These are phyloP conservation scores for Marronus borbonicus DNA, from an alignment of 2,888 invertebrate species.

Conservation along the genomic window DNA sequence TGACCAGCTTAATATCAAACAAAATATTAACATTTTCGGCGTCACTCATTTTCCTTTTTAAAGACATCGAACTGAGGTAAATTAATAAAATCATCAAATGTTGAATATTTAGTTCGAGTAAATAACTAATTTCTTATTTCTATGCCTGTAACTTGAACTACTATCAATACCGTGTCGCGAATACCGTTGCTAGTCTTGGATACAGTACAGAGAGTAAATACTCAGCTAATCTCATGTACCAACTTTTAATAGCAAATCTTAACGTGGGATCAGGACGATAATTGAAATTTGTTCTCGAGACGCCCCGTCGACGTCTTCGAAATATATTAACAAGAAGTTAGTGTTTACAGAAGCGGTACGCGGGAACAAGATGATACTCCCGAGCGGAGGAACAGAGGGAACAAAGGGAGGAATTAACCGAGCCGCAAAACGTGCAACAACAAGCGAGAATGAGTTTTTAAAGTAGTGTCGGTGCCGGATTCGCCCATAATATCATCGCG, in stretches of 20 bases:
- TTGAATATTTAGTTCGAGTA: neutral
- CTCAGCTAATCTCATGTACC: constrained; percentile 61
- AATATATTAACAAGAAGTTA: constrained; percentile 59
- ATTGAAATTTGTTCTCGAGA: constrained; percentile 64
- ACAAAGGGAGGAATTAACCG: neutral
- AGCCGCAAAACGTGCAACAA: constrained; percentile 42
- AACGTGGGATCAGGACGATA: constrained; percentile 65
- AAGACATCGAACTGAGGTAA: no score
- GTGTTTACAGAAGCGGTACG: constrained; percentile 53
- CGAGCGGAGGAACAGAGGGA: neutral
- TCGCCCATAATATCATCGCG: constrained; percentile 8
- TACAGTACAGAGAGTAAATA: constrained; percentile 57
- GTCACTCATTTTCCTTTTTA: no score
- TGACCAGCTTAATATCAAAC: no score
- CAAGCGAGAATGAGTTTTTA: constrained; percentile 28
- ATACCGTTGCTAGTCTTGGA: neutral
- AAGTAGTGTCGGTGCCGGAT: neutral
- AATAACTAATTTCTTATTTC: neutral
- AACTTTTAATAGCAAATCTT: constrained; percentile 66
- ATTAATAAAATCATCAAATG: neutral
- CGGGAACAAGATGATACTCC: neutral
- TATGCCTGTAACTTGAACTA: neutral
- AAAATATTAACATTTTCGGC: no score
- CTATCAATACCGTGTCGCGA: neutral
- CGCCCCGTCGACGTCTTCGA: constrained; percentile 54